A percentile compares a stretch with the other conserved stretches of the same genome.
Evolutionary conservation across 2,888 invertebrate genomes (phyloP).

Genomic region (Lottia scabra): DNA sequence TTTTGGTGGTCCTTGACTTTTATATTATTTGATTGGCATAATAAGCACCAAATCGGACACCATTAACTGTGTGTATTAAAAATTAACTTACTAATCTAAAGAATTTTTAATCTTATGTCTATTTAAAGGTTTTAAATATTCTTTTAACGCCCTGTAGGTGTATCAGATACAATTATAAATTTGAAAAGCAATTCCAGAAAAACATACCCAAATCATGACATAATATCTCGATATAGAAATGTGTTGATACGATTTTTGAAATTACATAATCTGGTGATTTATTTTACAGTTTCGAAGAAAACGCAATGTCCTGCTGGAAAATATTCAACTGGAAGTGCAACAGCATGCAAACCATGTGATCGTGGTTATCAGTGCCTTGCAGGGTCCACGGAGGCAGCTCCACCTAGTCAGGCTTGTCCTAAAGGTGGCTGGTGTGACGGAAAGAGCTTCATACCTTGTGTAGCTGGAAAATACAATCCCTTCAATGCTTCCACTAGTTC

Average conservation of each 20-base stretch:
- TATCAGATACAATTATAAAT: too few species aligned
- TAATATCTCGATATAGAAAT: too few species aligned
- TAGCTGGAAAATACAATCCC: constrained; percentile 60
- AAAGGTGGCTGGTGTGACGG: constrained; percentile 65
- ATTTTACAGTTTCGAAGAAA: constrained; percentile 49
- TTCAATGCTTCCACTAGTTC: constrained; percentile 49
- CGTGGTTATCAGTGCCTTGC: constrained; percentile 59
- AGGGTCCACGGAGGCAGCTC: constrained; percentile 53
- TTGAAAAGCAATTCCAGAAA: too few species aligned
- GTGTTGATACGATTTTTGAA: too few species aligned
- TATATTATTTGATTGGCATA: too few species aligned
- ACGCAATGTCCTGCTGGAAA: constrained; percentile 59
- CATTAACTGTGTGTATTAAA: too few species aligned
- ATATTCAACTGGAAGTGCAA: constrained; percentile 54
- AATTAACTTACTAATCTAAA: too few species aligned
- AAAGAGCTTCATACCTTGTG: constrained; percentile 50
- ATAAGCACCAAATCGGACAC: too few species aligned
- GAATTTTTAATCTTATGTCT: too few species aligned
- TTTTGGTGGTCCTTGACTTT: not conserved
- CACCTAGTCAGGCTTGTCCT: constrained; percentile 49
- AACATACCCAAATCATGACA: too few species aligned
- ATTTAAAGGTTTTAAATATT: too few species aligned
- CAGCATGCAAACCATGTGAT: constrained; percentile 50
- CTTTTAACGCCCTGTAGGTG: too few species aligned
- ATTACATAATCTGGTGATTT: not conserved